A percentile compares a stretch with the other conserved stretches of the same genome.
Evolutionary conservation across 64 coral and sea anemone species (phyloP).

Genomic region (Stichodactyla mertensii): DNA sequence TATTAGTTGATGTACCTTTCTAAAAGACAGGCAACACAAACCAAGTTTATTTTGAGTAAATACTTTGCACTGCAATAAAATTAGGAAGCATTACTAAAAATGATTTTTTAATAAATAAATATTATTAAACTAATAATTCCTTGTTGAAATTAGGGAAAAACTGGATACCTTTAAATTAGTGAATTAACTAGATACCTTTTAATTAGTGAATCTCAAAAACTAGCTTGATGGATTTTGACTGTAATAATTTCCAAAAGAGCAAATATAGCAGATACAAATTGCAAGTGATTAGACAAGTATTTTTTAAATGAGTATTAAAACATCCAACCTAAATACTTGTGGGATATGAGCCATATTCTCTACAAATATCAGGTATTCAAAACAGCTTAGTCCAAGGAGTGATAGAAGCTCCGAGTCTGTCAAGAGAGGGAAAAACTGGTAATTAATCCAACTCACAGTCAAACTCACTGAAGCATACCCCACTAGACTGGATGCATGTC

Average conservation of each 20-base stretch:
- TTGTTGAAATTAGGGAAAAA: no score
- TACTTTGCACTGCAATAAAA: conserved; percentile 27
- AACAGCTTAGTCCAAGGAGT: conserved; percentile 46
- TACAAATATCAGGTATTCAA: conserved; percentile 37
- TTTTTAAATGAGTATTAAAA: no score
- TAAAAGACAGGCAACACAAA: conserved; percentile 22
- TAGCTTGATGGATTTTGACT: no score
- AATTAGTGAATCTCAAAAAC: no score
- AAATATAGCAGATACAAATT: background rate
- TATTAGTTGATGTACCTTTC: conserved; percentile 7
- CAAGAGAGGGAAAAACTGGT: background rate
- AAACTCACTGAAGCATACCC: no score
- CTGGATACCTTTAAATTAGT: no score
- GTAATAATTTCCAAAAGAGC: no score
- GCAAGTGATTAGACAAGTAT: background rate
- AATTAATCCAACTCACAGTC: background rate
- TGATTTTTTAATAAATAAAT: background rate
- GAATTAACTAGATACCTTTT: no score
- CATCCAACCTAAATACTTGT: conserved; percentile 31
- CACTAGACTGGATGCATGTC: no score
- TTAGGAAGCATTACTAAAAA: background rate
- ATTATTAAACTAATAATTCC: background rate
- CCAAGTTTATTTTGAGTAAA: conserved; percentile 47
- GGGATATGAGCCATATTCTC: conserved; percentile 41
- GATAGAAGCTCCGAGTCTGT: conserved; percentile 9